Evolutionary conservation across 2,888 invertebrate genomes (phyloP).

Genomic region (Shargacucullia verbasci): DNA sequence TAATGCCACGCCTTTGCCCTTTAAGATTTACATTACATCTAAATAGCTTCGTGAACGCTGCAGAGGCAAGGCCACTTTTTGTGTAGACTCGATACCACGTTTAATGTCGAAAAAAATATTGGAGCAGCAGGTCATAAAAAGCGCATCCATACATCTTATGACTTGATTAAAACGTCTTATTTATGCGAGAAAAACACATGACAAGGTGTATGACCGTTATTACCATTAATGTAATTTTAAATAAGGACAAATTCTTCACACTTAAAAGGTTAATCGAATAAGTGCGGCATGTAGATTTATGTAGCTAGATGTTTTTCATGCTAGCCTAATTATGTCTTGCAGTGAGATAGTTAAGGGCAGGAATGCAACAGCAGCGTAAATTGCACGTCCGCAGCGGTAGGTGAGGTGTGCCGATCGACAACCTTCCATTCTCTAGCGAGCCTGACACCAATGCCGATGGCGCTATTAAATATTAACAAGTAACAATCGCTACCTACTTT

Average conservation of each 20-base stretch:
- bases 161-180: slow-evolving; percentile 36
- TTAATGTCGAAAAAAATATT: slow-evolving; percentile 35
- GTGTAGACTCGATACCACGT: slow-evolving; percentile 49
- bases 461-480: slow-evolving; percentile 78
- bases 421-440: slow-evolving; percentile 83
- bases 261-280: slow-evolving; percentile 65
- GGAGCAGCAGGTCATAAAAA: slow-evolving; percentile 20
- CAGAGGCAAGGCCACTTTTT: slow-evolving; percentile 68
- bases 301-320: slow-evolving; percentile 56
- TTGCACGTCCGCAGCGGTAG: slow-evolving; percentile 71
- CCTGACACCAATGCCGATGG: slow-evolving; percentile 80
- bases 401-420: slow-evolving; percentile 81
- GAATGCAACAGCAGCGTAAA: slow-evolving; percentile 76
- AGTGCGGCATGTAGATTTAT: slow-evolving; percentile 59
- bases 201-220: slow-evolving; percentile 24
- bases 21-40: slow-evolving; percentile 80
- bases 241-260: slow-evolving; percentile 58
- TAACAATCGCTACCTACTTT: slow-evolving; percentile 67
- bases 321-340: slow-evolving; percentile 70
- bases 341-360: slow-evolving; percentile 72
- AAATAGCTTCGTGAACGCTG: slow-evolving; percentile 77
- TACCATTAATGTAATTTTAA: slow-evolving; percentile 53
- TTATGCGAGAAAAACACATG: slow-evolving; percentile 22
- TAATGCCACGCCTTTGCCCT: slow-evolving; percentile 83
- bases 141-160: slow-evolving; percentile 7